Evolutionary conservation across 2,797 vertebrate genomes (phyloP).

Genomic region (Vultur gryphus): DNA sequence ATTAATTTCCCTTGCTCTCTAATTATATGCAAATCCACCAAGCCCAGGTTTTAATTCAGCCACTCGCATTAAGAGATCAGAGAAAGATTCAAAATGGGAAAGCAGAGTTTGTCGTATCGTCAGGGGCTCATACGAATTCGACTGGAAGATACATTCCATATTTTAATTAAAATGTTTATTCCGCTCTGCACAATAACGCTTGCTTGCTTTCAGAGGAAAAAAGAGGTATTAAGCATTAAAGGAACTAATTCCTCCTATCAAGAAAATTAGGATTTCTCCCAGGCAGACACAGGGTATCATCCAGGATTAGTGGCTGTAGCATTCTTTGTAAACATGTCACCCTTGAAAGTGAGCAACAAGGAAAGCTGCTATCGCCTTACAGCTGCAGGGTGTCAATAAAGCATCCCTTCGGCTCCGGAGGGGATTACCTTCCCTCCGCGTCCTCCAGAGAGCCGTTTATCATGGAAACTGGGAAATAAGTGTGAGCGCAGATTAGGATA

Average conservation of each 20-base stretch:
- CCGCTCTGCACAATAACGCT: conserved; percentile 28
- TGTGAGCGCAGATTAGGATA: not conserved
- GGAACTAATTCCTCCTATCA: conserved; percentile 56
- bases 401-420: conserved; percentile 1
- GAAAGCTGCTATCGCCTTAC: conserved; percentile 32
- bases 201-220: conserved; percentile 29
- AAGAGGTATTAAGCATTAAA: conserved; percentile 48
- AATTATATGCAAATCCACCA: conserved; percentile 69
- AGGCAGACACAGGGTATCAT: conserved; percentile 61
- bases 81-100: conserved; percentile 26
- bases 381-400: conserved; percentile 28
- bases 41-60: conserved; percentile 62
- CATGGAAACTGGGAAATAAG: not conserved
- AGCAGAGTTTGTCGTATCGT: not conserved
- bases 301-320: conserved; percentile 57
- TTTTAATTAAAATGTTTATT: conserved; percentile 68
- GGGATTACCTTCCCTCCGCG: not conserved
- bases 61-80: conserved; percentile 56
- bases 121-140: not conserved
- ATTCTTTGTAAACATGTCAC: conserved; percentile 67
- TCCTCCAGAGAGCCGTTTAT: not conserved
- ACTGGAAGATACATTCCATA: conserved; percentile 43
- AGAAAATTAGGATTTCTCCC: conserved; percentile 60
- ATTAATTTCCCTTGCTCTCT: conserved; percentile 61
- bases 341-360: conserved; percentile 57